phyloP scores from a whole-genome alignment of 2,888 invertebrate genomes.

The Drosophila flavopinicola region DNA sequence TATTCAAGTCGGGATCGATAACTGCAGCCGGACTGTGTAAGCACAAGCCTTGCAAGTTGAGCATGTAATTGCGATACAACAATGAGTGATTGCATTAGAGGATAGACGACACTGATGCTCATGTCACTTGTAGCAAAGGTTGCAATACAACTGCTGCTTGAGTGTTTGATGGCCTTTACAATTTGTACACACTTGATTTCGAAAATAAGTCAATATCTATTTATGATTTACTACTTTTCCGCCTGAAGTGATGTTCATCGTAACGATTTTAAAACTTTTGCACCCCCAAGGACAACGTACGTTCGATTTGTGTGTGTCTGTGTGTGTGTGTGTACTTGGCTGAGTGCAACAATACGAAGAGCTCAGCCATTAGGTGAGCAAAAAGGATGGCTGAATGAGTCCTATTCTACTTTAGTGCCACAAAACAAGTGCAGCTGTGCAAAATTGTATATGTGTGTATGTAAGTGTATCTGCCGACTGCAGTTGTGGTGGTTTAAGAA shows the following conservation, averaged over 20 bases:
- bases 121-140: conserved; percentile 4
- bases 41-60: conserved; percentile 41
- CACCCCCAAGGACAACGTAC: background rate
- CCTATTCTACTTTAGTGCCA: conserved; percentile 18
- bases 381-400: conserved; percentile 2
- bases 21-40: conserved; percentile 11
- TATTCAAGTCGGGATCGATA: conserved; percentile 25
- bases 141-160: background rate
- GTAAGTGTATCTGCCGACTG: conserved; percentile 4
- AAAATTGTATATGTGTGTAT: background rate
- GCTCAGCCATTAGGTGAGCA: background rate
- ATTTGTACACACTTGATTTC: conserved; percentile 2
- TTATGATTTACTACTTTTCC: conserved; percentile 2
- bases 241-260: background rate
- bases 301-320: background rate
- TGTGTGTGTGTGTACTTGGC: background rate
- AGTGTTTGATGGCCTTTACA: background rate
- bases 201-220: conserved; percentile 15
- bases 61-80: conserved; percentile 60
- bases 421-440: conserved; percentile 22
- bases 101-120: conserved; percentile 15
- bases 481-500: conserved; percentile 10
- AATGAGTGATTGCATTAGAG: conserved; percentile 62
- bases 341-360: background rate
- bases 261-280: background rate